Evolutionary conservation across 1,140 invertebrate species (phyloP).

Genomic region (Musca domestica): DNA sequence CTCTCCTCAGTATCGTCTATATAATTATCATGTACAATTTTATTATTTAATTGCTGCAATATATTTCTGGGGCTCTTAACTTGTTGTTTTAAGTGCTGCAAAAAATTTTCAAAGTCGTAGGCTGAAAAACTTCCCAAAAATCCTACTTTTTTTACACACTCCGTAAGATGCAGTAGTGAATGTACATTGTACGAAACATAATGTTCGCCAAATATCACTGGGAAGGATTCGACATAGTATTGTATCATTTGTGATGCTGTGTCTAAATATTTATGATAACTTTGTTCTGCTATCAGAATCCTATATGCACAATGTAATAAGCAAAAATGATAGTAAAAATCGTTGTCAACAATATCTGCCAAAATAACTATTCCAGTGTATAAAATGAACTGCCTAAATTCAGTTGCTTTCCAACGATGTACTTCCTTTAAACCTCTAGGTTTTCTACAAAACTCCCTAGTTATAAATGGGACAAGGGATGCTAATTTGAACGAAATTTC

Average conservation of each 20-base stretch:
- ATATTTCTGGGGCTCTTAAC: conserved; percentile 14
- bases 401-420: neutral
- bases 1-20: no score
- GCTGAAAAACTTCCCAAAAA: neutral
- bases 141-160: conserved; percentile 2
- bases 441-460: neutral
- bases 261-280: no score
- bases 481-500: neutral
- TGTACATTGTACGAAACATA: conserved; percentile 20
- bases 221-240: conserved; percentile 22
- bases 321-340: neutral
- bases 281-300: no score
- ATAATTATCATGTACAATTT: neutral
- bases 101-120: conserved; percentile 26
- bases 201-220: conserved; percentile 14
- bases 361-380: neutral
- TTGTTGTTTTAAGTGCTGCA: conserved; percentile 21
- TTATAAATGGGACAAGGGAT: neutral
- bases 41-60: conserved; percentile 12
- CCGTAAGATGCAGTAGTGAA: conserved; percentile 10
- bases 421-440: neutral
- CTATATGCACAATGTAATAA: neutral
- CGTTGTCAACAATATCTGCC: neutral
- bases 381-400: neutral
- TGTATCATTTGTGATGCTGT: neutral